Evolutionary conservation across 2,888 invertebrate species (phyloP).

Genomic region (Athalia circularis): DNA sequence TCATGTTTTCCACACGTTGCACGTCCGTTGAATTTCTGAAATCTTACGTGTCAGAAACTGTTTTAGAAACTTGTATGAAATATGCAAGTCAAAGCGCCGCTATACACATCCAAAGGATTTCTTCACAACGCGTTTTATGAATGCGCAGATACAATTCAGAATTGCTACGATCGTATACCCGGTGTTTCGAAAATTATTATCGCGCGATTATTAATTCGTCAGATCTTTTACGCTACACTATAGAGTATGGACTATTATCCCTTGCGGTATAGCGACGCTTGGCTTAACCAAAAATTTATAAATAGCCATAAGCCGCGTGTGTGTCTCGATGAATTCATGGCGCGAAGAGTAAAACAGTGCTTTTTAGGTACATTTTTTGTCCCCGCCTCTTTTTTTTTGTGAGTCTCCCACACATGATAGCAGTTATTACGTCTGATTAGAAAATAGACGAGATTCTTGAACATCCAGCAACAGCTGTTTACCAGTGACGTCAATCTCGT

Average conservation of each 20-base stretch:
- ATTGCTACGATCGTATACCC: too few relatives aligned
- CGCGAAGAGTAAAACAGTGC: conserved; percentile 8
- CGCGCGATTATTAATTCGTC: not conserved
- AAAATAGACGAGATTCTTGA: too few relatives aligned
- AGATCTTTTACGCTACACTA: too few relatives aligned
- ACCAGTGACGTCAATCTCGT: too few relatives aligned
- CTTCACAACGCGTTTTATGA: not conserved
- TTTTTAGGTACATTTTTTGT: too few relatives aligned
- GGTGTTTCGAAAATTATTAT: not conserved
- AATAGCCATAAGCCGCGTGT: conserved; percentile 5
- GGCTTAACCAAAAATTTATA: conserved; percentile 14
- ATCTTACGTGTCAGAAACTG: conserved; percentile 36
- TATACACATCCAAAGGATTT: not conserved
- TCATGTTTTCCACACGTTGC: not conserved
- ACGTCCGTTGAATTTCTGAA: conserved; percentile 33
- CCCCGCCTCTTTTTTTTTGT: too few relatives aligned
- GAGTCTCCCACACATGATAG: too few relatives aligned
- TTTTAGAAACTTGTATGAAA: conserved; percentile 27
- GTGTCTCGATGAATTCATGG: conserved; percentile 10
- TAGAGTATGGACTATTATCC: not conserved
- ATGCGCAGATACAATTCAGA: too few relatives aligned
- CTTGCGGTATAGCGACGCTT: not conserved
- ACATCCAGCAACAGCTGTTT: too few relatives aligned
- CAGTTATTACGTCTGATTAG: too few relatives aligned
- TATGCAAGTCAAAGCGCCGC: not conserved